Percentiles rank a stretch among this genome's conserved stretches.
These are phyloP conservation scores for Melanotaenia maccullochi DNA, from an alignment of 2,797 vertebrate genomes.

Conservation along the genomic window DNA sequence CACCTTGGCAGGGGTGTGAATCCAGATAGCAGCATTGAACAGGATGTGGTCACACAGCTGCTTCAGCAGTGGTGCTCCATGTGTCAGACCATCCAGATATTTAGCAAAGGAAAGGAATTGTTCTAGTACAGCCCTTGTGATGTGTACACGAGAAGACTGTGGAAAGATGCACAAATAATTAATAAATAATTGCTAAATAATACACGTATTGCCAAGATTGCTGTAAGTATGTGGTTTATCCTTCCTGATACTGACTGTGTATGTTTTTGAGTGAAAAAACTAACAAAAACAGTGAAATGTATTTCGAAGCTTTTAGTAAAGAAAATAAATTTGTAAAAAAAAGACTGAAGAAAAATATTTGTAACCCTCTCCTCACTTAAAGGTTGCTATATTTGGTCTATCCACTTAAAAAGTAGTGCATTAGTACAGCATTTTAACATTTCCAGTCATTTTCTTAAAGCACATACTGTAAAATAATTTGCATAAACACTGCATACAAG, in stretches of 20 bases:
- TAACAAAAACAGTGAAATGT: background rate
- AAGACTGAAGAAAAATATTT: background rate
- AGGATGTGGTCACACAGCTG: constrained; percentile 88
- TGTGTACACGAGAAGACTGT: constrained; percentile 94
- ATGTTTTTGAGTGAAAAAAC: background rate
- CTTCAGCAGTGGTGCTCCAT: constrained; percentile 94
- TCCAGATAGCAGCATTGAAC: constrained; percentile 93
- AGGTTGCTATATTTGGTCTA: background rate
- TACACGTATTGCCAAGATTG: background rate
- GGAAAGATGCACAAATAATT: constrained; percentile 22
- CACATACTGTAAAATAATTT: constrained; percentile 8
- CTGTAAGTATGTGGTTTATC: background rate
- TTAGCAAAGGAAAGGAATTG: constrained; percentile 98
- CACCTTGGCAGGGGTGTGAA: constrained; percentile 84
- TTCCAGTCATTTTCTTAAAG: constrained; percentile 2
- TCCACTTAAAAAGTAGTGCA: constrained; percentile 1
- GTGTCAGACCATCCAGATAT: constrained; percentile 95
- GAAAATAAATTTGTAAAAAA: constrained; percentile 1
- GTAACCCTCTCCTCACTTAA: background rate
- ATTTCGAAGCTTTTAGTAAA: background rate
- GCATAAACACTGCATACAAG: constrained; percentile 54
- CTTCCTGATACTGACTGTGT: background rate
- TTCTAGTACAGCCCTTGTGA: constrained; percentile 94
- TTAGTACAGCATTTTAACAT: background rate
- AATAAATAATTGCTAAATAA: constrained; percentile 5